Percentiles rank a stretch among this genome's conserved stretches.
phyloP scores from a whole-genome alignment of 2,888 invertebrate species.

The Drosophila robusta region DNA sequence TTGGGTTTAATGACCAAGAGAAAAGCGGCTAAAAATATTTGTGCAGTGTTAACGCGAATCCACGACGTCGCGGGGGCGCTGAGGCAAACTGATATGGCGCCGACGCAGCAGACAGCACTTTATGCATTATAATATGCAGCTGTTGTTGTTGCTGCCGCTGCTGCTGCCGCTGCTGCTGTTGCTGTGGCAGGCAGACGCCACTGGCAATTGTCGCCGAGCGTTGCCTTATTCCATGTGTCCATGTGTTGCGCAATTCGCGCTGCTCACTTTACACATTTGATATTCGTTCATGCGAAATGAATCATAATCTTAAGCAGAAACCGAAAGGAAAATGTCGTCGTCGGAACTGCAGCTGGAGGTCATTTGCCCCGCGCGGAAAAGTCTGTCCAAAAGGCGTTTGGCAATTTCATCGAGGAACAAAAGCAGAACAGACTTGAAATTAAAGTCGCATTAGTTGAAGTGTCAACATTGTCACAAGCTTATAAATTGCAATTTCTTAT shows the following conservation, averaged over 20 bases:
- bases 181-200: slow-evolving; percentile 26
- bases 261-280: slow-evolving; percentile 20
- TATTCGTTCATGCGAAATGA: slow-evolving; percentile 30
- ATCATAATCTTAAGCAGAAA: slow-evolving; percentile 14
- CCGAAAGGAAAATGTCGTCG: not conserved
- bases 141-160: slow-evolving; percentile 25
- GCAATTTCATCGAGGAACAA: too few species aligned
- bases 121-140: slow-evolving; percentile 47
- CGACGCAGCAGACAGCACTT: slow-evolving; percentile 39
- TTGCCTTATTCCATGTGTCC: slow-evolving; percentile 5
- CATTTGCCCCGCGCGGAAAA: slow-evolving; percentile 1
- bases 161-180: slow-evolving; percentile 15
- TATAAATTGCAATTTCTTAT: too few species aligned
- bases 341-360: not conserved
- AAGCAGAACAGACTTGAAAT: too few species aligned
- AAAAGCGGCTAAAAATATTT: slow-evolving; percentile 71
- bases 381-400: too few species aligned
- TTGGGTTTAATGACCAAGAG: slow-evolving; percentile 74
- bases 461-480: too few species aligned
- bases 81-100: slow-evolving; percentile 38
- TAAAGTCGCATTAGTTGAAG: too few species aligned
- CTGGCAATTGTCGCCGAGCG: slow-evolving; percentile 17
- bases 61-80: slow-evolving; percentile 35
- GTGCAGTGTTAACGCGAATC: slow-evolving; percentile 30
- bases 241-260: slow-evolving; percentile 37